phyloP scores from a whole-genome alignment of 1,140 invertebrate species.

The Trypoxylus dichotomus region DNA sequence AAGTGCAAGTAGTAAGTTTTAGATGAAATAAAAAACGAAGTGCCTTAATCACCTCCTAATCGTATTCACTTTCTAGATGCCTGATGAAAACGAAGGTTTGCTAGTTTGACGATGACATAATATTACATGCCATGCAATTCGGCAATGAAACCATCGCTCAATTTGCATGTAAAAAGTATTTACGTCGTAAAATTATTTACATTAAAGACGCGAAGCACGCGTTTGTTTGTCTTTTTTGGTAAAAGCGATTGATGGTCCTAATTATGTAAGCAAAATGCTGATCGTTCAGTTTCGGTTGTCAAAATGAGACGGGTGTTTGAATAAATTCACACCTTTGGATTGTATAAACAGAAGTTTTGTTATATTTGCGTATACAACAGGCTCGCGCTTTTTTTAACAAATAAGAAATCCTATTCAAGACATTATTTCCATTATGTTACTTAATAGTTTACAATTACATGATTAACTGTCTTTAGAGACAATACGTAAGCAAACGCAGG shows the following conservation, averaged over 20 bases:
- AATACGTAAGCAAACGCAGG: too few relatives aligned
- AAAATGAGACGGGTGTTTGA: background rate
- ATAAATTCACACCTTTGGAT: slow-evolving; percentile 1
- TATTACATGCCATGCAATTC: slow-evolving; percentile 1
- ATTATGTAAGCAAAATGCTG: background rate
- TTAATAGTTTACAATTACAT: too few relatives aligned
- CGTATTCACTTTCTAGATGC: too few relatives aligned
- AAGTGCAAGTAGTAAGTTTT: too few relatives aligned
- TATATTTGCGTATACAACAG: background rate
- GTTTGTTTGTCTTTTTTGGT: slow-evolving; percentile 2
- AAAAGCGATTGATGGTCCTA: background rate
- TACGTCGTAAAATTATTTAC: slow-evolving; percentile 7
- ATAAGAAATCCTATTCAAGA: background rate
- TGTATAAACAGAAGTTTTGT: background rate
- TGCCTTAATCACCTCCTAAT: too few relatives aligned
- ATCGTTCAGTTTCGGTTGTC: background rate
- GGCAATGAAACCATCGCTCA: background rate
- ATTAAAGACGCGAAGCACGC: background rate
- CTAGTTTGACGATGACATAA: background rate
- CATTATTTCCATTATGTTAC: too few relatives aligned
- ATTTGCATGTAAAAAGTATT: slow-evolving; percentile 8
- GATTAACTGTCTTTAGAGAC: too few relatives aligned
- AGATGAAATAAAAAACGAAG: too few relatives aligned
- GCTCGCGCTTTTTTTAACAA: background rate
- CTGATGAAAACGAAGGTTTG: too few relatives aligned